These are phyloP conservation scores for Mallateleia sp. DNA, from an alignment of 2,888 invertebrate genomes.

Conservation along the genomic window DNA sequence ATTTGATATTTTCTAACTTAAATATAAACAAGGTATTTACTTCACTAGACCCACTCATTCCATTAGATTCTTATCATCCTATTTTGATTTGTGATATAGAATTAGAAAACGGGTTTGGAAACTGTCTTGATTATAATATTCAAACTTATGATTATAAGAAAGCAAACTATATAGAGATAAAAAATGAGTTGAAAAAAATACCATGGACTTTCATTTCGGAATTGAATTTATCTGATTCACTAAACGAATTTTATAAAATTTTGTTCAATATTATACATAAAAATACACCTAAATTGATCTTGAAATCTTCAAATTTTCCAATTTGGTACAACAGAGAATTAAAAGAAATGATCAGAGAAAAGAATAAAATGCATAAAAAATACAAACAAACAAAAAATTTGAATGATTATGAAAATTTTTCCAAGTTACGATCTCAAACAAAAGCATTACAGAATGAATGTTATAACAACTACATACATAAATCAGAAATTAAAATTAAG, in stretches of 20 bases:
- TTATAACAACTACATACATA: not conserved
- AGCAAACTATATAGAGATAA: conserved; percentile 3
- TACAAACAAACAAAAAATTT: too few relatives aligned
- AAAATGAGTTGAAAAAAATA: not conserved
- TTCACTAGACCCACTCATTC: too few relatives aligned
- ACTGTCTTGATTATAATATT: not conserved
- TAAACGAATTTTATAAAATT: not conserved
- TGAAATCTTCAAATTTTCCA: conserved; percentile 3
- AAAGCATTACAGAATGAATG: conserved; percentile 6
- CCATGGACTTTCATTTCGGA: too few relatives aligned
- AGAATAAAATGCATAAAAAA: not conserved
- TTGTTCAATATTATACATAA: not conserved
- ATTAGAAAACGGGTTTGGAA: not conserved
- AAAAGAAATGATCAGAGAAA: not conserved
- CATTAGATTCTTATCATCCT: conserved; percentile 5
- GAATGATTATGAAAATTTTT: not conserved
- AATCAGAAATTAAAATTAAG: conserved; percentile 7
- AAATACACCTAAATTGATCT: not conserved
- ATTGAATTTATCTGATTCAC: too few relatives aligned
- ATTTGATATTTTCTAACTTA: too few relatives aligned
- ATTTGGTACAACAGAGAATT: conserved; percentile 1
- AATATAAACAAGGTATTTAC: too few relatives aligned
- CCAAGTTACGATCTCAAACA: not conserved
- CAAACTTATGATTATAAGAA: conserved; percentile 10
- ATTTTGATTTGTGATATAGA: not conserved